Conservation (phyloP, 1,140 invertebrate species). For the Macrocentrus cingulum region DNA sequence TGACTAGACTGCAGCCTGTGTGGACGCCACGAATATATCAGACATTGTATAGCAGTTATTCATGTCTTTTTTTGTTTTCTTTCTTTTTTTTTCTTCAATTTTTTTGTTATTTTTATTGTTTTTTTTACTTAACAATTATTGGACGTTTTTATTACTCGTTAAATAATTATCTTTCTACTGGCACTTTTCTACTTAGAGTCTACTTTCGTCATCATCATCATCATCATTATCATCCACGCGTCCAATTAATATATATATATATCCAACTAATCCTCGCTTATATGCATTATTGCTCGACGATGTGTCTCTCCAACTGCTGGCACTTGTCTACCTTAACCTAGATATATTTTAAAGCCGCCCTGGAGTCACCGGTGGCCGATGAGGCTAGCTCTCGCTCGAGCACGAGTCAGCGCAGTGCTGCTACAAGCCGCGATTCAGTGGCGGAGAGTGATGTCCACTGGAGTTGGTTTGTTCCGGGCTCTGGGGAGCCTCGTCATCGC, state of each 20-base stretch:
- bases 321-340: neutral
- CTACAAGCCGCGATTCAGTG: constrained; percentile 51
- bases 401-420: constrained; percentile 33
- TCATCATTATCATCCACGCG: neutral
- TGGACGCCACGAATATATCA: constrained; percentile 47
- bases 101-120: constrained; percentile 25
- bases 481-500: constrained; percentile 33
- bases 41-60: constrained; percentile 34
- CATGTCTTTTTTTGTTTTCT: constrained; percentile 1
- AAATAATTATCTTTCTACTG: constrained; percentile 54
- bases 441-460: constrained; percentile 33
- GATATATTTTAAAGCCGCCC: no score
- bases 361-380: no score
- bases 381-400: constrained; percentile 33
- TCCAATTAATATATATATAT: neutral
- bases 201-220: constrained; percentile 38
- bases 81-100: constrained; percentile 17
- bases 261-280: no score
- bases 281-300: constrained; percentile 1
- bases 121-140: constrained; percentile 56
- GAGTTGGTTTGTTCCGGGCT: constrained; percentile 24
- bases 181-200: constrained; percentile 60
- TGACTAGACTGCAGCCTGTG: constrained; percentile 55
- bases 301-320: neutral
- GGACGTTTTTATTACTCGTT: constrained; percentile 58